Conservation (phyloP, 2,113 vertebrate genomes). For the Zeus faber region DNA sequence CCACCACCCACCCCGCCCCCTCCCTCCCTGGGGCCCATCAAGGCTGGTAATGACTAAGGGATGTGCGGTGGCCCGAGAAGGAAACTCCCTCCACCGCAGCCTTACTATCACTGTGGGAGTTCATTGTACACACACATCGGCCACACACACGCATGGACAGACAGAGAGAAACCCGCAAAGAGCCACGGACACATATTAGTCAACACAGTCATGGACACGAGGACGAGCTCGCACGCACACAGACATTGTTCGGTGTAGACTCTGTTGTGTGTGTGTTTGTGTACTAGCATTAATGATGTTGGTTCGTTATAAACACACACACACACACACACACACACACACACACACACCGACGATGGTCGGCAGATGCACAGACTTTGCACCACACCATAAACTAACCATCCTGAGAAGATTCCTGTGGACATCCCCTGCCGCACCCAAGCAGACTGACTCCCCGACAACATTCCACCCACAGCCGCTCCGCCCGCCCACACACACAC, state of each 20-base stretch:
- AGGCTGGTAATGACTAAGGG: conserved; percentile 43
- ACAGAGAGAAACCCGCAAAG: background rate
- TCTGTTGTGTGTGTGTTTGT: too few species aligned
- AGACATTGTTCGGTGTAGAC: background rate
- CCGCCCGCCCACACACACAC: conserved; percentile 14
- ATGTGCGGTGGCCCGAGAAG: conserved; percentile 52
- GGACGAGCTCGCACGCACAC: background rate
- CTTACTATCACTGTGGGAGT: conserved; percentile 66
- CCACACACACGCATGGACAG: conserved; percentile 11
- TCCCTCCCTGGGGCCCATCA: conserved; percentile 15
- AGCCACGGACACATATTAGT: too few species aligned
- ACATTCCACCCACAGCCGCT: conserved; percentile 25
- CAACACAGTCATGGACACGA: too few species aligned
- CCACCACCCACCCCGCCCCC: conserved; percentile 3
- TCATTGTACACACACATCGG: conserved; percentile 47
- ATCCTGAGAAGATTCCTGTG: conserved; percentile 39
- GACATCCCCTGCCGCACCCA: conserved; percentile 46
- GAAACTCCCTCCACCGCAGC: conserved; percentile 60
- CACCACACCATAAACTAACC: conserved; percentile 45
- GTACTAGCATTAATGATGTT: too few species aligned
- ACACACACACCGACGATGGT: background rate
- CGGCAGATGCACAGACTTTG: conserved; percentile 28
- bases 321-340: conserved; percentile 10
- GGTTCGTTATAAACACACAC: conserved; percentile 54
- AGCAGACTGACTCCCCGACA: conserved; percentile 35